These are phyloP conservation scores for Odontocolon sp. DNA, from an alignment of 2,888 invertebrate genomes.

Conservation along the genomic window DNA sequence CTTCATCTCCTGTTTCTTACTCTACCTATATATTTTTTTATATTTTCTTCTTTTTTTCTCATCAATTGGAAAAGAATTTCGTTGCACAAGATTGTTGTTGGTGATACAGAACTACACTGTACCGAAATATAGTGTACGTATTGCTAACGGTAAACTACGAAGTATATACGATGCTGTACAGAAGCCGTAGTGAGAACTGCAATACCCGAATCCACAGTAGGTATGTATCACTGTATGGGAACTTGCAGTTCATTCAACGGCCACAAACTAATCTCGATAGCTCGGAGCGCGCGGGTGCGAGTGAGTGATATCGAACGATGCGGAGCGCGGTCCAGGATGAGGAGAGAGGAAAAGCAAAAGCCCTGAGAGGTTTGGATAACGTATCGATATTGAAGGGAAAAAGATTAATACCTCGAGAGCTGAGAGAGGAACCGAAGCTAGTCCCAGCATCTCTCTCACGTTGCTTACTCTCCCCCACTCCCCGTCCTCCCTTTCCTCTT, in stretches of 20 bases:
- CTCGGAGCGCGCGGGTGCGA: conserved; percentile 60
- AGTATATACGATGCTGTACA: conserved; percentile 2
- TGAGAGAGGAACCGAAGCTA: conserved; percentile 43
- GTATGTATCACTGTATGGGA: conserved; percentile 29
- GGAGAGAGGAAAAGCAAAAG: conserved; percentile 43
- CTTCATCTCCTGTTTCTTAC: no score
- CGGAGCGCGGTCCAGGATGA: conserved; percentile 32
- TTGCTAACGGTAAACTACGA: conserved; percentile 36
- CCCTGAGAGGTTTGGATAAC: conserved; percentile 69
- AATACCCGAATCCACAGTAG: conserved; percentile 29
- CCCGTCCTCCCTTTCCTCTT: conserved; percentile 25
- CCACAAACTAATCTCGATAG: conserved; percentile 70
- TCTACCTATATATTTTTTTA: not conserved
- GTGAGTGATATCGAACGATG: conserved; percentile 48
- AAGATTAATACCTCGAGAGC: conserved; percentile 69
- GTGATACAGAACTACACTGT: conserved; percentile 5
- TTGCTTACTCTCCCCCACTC: conserved; percentile 10
- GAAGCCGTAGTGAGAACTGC: conserved; percentile 36
- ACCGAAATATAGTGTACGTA: not conserved
- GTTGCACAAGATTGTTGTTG: conserved; percentile 4
- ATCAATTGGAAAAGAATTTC: not conserved
- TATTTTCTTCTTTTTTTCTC: conserved; percentile 27
- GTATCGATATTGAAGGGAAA: conserved; percentile 70
- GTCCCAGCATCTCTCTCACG: conserved; percentile 37
- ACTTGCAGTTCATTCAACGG: conserved; percentile 60